These are phyloP conservation scores for Ibidorhyncha struthersii DNA, from an alignment of 2,113 vertebrate species.

Conservation along the genomic window DNA sequence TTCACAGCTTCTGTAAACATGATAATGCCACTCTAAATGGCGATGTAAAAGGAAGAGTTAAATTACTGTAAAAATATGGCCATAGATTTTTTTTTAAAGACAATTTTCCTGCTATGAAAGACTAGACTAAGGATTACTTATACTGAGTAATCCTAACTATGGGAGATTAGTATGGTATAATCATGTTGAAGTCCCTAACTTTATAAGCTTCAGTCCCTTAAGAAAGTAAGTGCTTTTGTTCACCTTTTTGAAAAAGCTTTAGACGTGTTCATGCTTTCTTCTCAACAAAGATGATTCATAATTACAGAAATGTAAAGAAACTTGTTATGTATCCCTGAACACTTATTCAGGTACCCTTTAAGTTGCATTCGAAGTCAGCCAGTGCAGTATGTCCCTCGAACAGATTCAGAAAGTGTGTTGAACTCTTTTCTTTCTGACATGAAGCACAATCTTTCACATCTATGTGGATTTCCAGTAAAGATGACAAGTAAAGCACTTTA, in stretches of 20 bases:
- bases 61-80: background rate
- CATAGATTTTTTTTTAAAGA: background rate
- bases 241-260: background rate
- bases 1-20: background rate
- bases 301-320: background rate
- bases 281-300: background rate
- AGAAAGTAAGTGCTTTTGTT: background rate
- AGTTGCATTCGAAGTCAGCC: conserved; percentile 88
- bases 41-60: background rate
- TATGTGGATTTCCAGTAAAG: conserved; percentile 84
- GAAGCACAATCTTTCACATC: conserved; percentile 67
- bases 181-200: background rate
- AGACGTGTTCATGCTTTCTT: background rate
- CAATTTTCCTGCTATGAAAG: background rate
- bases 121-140: background rate
- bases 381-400: conserved; percentile 80
- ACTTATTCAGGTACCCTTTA: conserved; percentile 80
- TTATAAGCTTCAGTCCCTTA: background rate
- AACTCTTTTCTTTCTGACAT: conserved; percentile 81
- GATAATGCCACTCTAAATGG: background rate
- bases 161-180: background rate
- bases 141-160: background rate
- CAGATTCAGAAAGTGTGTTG: conserved; percentile 77
- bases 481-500: conserved; percentile 80
- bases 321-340: conserved; percentile 35